phyloP scores from a whole-genome alignment of 1,140 invertebrate species.

The Caenorhabditis brenneri region DNA sequence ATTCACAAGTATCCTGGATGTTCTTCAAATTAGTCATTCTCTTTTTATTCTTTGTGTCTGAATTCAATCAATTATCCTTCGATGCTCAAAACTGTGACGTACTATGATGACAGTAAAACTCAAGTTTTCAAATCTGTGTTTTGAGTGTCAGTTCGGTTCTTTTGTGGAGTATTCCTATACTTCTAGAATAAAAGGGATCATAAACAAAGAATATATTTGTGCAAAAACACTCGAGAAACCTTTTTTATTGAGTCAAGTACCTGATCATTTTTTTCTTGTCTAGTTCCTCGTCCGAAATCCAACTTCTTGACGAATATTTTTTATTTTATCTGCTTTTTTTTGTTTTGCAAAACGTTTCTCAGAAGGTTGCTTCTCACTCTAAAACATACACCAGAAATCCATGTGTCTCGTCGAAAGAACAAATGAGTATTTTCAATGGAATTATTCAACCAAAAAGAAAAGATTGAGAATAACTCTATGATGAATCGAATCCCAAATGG shows the following conservation, averaged over 20 bases:
- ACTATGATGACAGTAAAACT: neutral
- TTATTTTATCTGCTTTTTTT: neutral
- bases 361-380: neutral
- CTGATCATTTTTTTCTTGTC: neutral
- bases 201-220: neutral
- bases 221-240: neutral
- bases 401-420: neutral
- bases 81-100: neutral
- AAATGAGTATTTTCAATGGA: slow-evolving; percentile 14
- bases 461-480: neutral
- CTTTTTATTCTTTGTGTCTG: neutral
- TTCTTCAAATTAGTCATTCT: slow-evolving; percentile 23
- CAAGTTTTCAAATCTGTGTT: too few relatives aligned
- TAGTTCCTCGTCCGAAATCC: neutral
- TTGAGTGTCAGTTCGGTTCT: too few relatives aligned
- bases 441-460: neutral
- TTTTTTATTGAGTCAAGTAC: neutral
- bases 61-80: slow-evolving; percentile 16
- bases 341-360: neutral
- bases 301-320: neutral
- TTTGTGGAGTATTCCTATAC: too few relatives aligned
- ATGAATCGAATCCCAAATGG: slow-evolving; percentile 20
- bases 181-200: too few relatives aligned
- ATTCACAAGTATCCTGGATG: neutral
- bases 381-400: neutral